Evolutionary conservation across 2,888 invertebrate genomes (phyloP).

Genomic region (Unio pictorum): DNA sequence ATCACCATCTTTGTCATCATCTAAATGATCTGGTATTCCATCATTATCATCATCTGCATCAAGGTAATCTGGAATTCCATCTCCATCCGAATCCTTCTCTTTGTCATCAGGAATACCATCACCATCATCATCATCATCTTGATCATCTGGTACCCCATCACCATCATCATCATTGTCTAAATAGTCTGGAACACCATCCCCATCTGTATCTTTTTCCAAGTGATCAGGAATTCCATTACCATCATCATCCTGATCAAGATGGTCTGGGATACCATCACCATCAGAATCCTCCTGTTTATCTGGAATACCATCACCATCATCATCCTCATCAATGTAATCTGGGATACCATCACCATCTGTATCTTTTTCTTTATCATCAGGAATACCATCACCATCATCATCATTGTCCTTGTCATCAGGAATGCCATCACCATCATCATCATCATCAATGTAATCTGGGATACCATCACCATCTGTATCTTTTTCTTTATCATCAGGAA

Average conservation of each 20-base stretch:
- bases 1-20: conserved; percentile 59
- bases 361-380: conserved; percentile 27
- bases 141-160: conserved; percentile 61
- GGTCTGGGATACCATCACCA: conserved; percentile 50
- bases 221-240: conserved; percentile 60
- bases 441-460: conserved; percentile 37
- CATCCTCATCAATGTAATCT: conserved; percentile 55
- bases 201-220: conserved; percentile 55
- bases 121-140: conserved; percentile 59
- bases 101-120: conserved; percentile 61
- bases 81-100: conserved; percentile 43
- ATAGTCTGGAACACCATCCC: conserved; percentile 62
- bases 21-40: conserved; percentile 58
- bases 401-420: conserved; percentile 53
- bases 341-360: conserved; percentile 47
- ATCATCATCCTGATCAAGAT: conserved; percentile 44
- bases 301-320: conserved; percentile 62
- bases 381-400: conserved; percentile 60
- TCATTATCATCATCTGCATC: conserved; percentile 57
- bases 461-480: conserved; percentile 55
- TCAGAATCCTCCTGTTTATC: conserved; percentile 48
- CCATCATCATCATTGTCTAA: conserved; percentile 57
- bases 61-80: conserved; percentile 53
- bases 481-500: conserved; percentile 49
- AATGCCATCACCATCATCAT: conserved; percentile 31